Evolutionary conservation across 2,888 invertebrate genomes (phyloP).

Genomic region (Sicus ferrugineus): DNA sequence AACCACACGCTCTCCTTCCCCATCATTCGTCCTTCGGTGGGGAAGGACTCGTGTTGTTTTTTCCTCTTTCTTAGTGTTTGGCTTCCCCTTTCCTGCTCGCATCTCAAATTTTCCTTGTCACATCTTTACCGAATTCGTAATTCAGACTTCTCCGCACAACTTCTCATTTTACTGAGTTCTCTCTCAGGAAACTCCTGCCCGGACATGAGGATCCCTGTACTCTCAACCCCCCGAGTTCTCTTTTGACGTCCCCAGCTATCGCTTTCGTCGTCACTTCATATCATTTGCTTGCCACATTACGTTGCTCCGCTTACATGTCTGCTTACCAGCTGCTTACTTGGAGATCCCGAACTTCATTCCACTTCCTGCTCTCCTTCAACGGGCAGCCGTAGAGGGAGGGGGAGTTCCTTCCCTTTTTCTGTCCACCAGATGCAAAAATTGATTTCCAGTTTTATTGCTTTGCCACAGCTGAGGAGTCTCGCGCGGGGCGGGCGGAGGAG

Average conservation of each 20-base stretch:
- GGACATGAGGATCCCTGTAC: background rate
- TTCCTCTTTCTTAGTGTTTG: conserved; percentile 54
- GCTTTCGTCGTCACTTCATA: conserved; percentile 46
- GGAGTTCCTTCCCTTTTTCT: background rate
- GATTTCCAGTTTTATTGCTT: conserved; percentile 25
- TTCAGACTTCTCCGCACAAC: background rate
- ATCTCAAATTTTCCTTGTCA: background rate
- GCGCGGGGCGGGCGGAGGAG: background rate
- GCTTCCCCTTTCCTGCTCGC: background rate
- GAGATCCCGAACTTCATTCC: no score
- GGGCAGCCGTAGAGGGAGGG: background rate
- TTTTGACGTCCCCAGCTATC: no score
- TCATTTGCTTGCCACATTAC: conserved; percentile 49
- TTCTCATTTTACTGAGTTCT: background rate
- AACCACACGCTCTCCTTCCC: background rate
- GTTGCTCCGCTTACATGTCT: conserved; percentile 36
- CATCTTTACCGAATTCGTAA: background rate
- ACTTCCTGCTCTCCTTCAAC: background rate
- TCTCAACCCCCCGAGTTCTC: background rate
- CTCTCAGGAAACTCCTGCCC: background rate
- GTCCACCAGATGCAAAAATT: conserved; percentile 16
- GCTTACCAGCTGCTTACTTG: background rate
- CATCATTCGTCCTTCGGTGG: background rate
- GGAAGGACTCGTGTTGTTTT: conserved; percentile 43
- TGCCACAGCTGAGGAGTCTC: background rate